A percentile compares a stretch with the other conserved stretches of the same genome.
Evolutionary conservation across 1,140 invertebrate species (phyloP).

Genomic region (Ptiloglossa arizonensis): DNA sequence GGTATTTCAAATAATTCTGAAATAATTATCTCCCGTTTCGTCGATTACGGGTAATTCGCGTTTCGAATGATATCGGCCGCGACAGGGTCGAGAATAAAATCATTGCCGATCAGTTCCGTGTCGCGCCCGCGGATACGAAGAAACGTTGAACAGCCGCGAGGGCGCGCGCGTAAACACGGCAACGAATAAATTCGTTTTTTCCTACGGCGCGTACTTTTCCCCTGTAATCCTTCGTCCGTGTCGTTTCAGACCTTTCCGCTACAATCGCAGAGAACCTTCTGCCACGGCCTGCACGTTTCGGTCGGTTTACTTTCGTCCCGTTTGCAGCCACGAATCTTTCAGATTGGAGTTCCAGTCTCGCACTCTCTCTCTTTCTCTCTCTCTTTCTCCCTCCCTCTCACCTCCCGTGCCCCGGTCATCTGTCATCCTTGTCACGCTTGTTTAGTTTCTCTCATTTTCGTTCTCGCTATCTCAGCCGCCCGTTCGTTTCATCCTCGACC

Average conservation of each 20-base stretch:
- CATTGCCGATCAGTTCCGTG: background rate
- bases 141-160: background rate
- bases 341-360: constrained; percentile 32
- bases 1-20: background rate
- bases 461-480: constrained; percentile 22
- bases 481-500: constrained; percentile 44
- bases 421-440: constrained; percentile 40
- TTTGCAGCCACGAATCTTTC: constrained; percentile 40
- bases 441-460: constrained; percentile 39
- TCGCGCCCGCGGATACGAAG: no score
- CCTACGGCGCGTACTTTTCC: background rate
- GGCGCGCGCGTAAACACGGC: background rate
- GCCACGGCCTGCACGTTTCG: constrained; percentile 8
- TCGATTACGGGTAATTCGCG: constrained; percentile 3
- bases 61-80: background rate
- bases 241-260: constrained; percentile 1
- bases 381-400: no score
- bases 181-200: background rate
- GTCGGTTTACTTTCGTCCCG: constrained; percentile 33
- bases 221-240: background rate
- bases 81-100: background rate
- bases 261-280: constrained; percentile 22
- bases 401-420: no score
- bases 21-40: constrained; percentile 7
- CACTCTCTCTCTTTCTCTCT: background rate